Evolutionary conservation across 2,113 vertebrate genomes (phyloP).

Genomic region (Coryphaenoides rupestris): DNA sequence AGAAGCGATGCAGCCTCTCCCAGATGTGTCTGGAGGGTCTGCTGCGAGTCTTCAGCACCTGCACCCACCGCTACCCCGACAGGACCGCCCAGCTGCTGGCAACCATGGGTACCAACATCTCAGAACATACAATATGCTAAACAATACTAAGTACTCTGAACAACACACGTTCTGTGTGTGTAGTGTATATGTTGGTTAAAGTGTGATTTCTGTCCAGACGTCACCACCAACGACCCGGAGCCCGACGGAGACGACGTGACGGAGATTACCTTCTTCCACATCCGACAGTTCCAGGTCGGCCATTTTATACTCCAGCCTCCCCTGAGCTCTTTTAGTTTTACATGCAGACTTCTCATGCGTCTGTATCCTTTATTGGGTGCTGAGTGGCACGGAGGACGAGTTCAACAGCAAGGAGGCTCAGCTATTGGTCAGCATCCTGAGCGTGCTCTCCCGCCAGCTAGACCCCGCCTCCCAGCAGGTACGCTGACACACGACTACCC

Average conservation of each 20-base stretch:
- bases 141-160: too few species aligned
- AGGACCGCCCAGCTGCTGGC: slow-evolving; percentile 80
- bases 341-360: slow-evolving; percentile 2
- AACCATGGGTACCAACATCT: too few species aligned
- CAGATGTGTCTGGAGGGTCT: slow-evolving; percentile 90
- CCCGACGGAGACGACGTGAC: slow-evolving; percentile 65
- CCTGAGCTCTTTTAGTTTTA: neutral
- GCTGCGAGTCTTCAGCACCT: slow-evolving; percentile 77
- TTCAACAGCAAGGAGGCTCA: slow-evolving; percentile 87
- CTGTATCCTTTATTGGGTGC: slow-evolving; percentile 9
- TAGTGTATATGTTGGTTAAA: too few species aligned
- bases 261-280: slow-evolving; percentile 85
- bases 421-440: slow-evolving; percentile 80
- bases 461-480: slow-evolving; percentile 86
- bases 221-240: slow-evolving; percentile 54
- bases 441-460: slow-evolving; percentile 79
- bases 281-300: slow-evolving; percentile 93
- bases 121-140: too few species aligned
- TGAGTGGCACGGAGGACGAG: slow-evolving; percentile 83
- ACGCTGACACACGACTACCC: neutral
- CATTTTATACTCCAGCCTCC: neutral
- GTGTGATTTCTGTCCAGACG: slow-evolving; percentile 20
- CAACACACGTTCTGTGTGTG: too few species aligned
- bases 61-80: slow-evolving; percentile 77
- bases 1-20: slow-evolving; percentile 84